Evolutionary conservation across 2,888 invertebrate genomes (phyloP).

Genomic region (Heliconius sara): DNA sequence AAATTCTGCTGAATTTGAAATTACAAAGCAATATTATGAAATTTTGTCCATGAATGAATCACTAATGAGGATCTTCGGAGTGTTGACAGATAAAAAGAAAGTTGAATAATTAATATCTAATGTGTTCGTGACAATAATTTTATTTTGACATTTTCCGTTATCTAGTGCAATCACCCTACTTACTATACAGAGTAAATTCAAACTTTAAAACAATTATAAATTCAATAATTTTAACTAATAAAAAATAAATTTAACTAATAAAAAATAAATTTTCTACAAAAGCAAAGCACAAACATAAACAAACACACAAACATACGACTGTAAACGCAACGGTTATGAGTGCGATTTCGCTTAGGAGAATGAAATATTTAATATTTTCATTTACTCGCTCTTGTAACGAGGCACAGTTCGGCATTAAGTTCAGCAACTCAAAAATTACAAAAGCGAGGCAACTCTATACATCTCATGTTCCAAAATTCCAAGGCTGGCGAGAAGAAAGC

Average conservation of each 20-base stretch:
- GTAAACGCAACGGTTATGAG: too few species aligned
- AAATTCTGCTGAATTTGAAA: not conserved
- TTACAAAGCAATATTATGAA: not conserved
- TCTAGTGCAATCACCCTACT: conserved; percentile 2
- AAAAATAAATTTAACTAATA: not conserved
- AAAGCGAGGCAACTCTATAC: conserved; percentile 53
- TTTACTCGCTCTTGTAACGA: too few species aligned
- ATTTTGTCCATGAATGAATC: not conserved
- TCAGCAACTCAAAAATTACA: not conserved
- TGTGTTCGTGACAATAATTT: not conserved
- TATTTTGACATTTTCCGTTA: not conserved
- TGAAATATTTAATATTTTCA: too few species aligned
- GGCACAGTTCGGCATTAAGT: too few species aligned
- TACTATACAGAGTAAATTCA: not conserved
- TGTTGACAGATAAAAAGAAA: conserved; percentile 14
- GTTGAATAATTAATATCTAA: not conserved
- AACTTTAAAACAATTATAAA: not conserved
- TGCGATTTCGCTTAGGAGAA: too few species aligned
- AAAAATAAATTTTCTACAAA: too few species aligned
- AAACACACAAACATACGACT: too few species aligned
- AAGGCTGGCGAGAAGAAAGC: conserved; percentile 81
- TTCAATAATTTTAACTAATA: not conserved
- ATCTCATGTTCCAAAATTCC: conserved; percentile 67
- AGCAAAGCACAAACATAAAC: too few species aligned
- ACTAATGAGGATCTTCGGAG: not conserved